Percentiles rank a stretch among this genome's conserved stretches.
Conservation (phyloP, 2,797 vertebrate species). For the Nyctibius grandis region DNA sequence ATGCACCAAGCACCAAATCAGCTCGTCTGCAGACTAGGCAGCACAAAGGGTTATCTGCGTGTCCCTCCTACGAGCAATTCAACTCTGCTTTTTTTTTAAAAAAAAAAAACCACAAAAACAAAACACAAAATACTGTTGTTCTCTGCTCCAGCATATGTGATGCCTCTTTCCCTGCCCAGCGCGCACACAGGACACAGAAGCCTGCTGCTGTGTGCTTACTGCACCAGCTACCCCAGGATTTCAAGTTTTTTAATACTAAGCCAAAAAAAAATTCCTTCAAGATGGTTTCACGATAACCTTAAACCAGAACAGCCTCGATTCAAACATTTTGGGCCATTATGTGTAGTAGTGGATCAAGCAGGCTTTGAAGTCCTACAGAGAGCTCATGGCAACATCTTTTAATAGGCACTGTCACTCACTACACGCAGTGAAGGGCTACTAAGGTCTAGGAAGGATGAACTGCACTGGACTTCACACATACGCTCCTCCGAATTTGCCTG, state of each 20-base stretch:
- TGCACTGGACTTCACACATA: accelerated
- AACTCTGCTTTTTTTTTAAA: neutral
- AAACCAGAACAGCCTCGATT: neutral
- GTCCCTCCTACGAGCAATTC: neutral
- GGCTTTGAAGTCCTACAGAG: neutral
- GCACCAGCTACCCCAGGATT: neutral
- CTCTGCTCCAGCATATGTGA: neutral
- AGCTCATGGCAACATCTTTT: neutral
- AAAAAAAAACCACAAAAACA: no score
- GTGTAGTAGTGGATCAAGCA: neutral
- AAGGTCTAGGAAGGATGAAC: neutral
- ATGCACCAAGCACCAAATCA: neutral
- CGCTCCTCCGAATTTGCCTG: neutral
- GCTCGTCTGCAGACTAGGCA: neutral
- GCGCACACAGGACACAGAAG: neutral
- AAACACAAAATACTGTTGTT: neutral
- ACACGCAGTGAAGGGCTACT: neutral
- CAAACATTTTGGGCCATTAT: neutral
- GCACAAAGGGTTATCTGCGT: neutral
- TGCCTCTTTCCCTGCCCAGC: neutral
- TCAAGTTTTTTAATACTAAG: neutral
- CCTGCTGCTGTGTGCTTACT: neutral
- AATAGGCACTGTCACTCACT: neutral
- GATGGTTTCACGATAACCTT: accelerated
- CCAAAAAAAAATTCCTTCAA: neutral